phyloP scores from a whole-genome alignment of 2,113 vertebrate genomes.

The Paramisgurnus dabryanus region DNA sequence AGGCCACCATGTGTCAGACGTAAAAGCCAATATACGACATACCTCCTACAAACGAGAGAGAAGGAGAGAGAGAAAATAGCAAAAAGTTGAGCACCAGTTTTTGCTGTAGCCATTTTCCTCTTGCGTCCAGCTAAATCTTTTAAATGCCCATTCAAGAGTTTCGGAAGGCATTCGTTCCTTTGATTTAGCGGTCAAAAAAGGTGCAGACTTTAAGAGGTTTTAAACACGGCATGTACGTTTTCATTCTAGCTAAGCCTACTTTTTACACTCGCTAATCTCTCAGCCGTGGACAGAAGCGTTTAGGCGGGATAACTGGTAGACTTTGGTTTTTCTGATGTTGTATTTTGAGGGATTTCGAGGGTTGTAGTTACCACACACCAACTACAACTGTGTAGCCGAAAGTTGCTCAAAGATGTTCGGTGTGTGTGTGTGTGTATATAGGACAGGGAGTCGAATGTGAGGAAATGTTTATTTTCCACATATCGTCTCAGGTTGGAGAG shows the following conservation, averaged over 20 bases:
- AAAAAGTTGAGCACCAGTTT: constrained; percentile 39
- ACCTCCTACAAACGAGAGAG: constrained; percentile 41
- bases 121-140: constrained; percentile 38
- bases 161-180: constrained; percentile 1
- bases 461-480: constrained; percentile 23
- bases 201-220: constrained; percentile 8
- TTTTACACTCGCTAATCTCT: constrained; percentile 32
- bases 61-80: constrained; percentile 7
- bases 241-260: neutral
- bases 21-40: constrained; percentile 57
- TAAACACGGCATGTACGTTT: neutral
- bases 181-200: constrained; percentile 3
- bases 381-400: constrained; percentile 22
- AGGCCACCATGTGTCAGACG: constrained; percentile 52
- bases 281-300: too few species aligned
- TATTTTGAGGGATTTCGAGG: constrained; percentile 29
- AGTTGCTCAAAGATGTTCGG: constrained; percentile 13
- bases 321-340: constrained; percentile 42
- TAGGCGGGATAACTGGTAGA: neutral
- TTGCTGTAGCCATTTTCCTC: constrained; percentile 58
- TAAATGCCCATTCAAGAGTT: constrained; percentile 38
- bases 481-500: constrained; percentile 39
- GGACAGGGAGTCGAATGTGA: neutral
- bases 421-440: neutral
- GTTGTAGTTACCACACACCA: constrained; percentile 36